phyloP scores from a whole-genome alignment of 1,140 invertebrate species.

The Elysia chlorotica region DNA sequence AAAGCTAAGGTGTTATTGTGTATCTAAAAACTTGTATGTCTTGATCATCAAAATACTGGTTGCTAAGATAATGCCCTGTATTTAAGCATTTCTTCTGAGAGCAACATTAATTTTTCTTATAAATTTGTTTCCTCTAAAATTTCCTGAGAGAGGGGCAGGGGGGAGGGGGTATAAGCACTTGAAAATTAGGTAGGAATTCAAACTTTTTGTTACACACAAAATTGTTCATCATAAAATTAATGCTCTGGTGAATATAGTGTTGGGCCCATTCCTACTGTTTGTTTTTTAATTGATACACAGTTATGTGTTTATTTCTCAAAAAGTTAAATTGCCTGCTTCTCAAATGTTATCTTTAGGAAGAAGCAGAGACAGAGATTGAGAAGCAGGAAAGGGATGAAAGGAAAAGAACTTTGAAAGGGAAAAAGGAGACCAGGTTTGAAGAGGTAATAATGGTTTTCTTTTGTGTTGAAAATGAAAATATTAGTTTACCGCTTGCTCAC shows the following conservation, averaged over 20 bases:
- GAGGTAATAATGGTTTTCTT: conserved; percentile 19
- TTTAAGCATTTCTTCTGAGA: background rate
- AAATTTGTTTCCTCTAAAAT: too few species aligned
- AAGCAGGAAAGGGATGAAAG: conserved; percentile 38
- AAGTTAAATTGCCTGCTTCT: too few species aligned
- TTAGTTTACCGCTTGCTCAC: conserved; percentile 8
- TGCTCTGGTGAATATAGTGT: too few species aligned
- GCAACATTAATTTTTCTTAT: background rate
- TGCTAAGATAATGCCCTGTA: too few species aligned
- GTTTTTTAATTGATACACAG: too few species aligned
- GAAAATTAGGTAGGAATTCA: too few species aligned
- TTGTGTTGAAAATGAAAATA: background rate
- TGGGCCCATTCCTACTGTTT: too few species aligned
- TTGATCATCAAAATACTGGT: too few species aligned
- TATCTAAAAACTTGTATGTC: background rate
- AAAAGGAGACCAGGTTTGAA: conserved; percentile 36
- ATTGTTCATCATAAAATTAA: background rate
- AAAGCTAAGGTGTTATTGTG: conserved; percentile 19
- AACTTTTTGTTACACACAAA: background rate
- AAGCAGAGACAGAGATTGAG: conserved; percentile 37
- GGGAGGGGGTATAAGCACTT: too few species aligned
- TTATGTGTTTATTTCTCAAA: too few species aligned
- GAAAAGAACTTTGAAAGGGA: conserved; percentile 26
- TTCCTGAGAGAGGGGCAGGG: too few species aligned
- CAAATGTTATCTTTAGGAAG: too few species aligned